Evolutionary conservation across 2,113 vertebrate genomes (phyloP).

Genomic region (Brachyhypopomus occidentalis): DNA sequence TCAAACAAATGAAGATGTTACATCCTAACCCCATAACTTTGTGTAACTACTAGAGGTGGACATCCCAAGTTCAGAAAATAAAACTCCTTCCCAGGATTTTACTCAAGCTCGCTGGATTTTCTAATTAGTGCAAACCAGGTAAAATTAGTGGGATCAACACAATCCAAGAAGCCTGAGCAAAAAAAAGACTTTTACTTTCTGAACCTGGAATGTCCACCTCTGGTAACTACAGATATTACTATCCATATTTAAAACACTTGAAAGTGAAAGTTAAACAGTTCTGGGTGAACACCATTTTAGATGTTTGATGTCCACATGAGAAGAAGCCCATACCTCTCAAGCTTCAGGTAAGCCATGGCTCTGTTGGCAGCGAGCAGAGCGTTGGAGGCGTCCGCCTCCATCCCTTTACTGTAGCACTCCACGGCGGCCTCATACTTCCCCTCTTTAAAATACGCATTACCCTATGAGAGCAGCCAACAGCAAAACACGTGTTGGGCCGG

Average conservation of each 20-base stretch:
- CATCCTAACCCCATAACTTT: too few species aligned
- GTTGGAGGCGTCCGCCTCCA: conserved; percentile 86
- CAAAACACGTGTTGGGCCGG: background rate
- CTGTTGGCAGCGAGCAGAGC: conserved; percentile 93
- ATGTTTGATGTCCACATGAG: background rate
- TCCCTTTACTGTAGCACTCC: conserved; percentile 89
- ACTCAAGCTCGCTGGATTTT: too few species aligned
- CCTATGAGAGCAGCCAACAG: conserved; percentile 69
- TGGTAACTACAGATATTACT: too few species aligned
- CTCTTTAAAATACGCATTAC: conserved; percentile 95
- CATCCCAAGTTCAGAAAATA: too few species aligned
- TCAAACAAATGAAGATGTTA: too few species aligned
- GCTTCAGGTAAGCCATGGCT: conserved; percentile 94
- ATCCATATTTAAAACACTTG: background rate
- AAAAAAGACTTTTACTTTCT: too few species aligned
- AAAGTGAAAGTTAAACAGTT: background rate
- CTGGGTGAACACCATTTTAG: background rate
- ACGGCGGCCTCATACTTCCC: conserved; percentile 89
- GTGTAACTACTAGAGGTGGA: too few species aligned
- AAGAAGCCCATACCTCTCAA: conserved; percentile 57
- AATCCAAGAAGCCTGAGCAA: too few species aligned
- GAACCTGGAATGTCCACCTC: too few species aligned
- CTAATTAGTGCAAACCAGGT: too few species aligned
- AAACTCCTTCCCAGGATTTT: too few species aligned
- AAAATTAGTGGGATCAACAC: too few species aligned